Evolutionary conservation across 2,888 invertebrate genomes (phyloP).

Genomic region (Andrena bicolor): DNA sequence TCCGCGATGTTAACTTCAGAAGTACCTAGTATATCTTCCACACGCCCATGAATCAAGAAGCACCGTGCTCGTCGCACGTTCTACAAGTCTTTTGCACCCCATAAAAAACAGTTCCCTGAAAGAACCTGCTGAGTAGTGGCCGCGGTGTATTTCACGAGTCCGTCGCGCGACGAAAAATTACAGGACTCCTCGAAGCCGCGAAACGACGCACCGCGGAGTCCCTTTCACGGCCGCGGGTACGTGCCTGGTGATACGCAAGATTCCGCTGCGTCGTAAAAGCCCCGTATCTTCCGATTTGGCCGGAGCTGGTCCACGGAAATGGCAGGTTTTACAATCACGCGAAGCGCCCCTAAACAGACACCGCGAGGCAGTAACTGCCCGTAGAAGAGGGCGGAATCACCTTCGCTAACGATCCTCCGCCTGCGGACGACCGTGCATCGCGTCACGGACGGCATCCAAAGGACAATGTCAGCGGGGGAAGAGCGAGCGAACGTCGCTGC

Average conservation of each 20-base stretch:
- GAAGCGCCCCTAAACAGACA: slow-evolving; percentile 40
- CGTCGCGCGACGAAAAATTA: slow-evolving; percentile 46
- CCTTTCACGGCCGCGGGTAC: slow-evolving; percentile 16
- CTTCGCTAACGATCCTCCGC: slow-evolving; percentile 5
- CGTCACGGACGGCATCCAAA: neutral
- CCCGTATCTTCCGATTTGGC: slow-evolving; percentile 69
- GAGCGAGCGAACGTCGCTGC: neutral
- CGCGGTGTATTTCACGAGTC: slow-evolving; percentile 36
- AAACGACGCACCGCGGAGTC: slow-evolving; percentile 43
- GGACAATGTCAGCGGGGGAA: slow-evolving; percentile 1
- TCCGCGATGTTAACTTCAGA: no score
- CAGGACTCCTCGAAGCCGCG: slow-evolving; percentile 31
- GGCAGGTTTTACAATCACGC: slow-evolving; percentile 68
- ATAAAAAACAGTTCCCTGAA: slow-evolving; percentile 14
- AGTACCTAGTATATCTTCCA: no score
- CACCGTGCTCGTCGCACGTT: neutral
- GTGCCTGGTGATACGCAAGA: slow-evolving; percentile 39
- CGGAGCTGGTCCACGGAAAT: slow-evolving; percentile 44
- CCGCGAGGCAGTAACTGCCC: slow-evolving; percentile 14
- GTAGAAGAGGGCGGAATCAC: slow-evolving; percentile 26
- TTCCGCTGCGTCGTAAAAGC: slow-evolving; percentile 67
- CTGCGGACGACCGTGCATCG: neutral
- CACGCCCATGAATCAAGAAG: no score
- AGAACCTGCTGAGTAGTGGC: neutral
- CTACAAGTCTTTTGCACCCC: neutral